Conservation (phyloP, 2,888 invertebrate genomes). For the Cloeon dipterum region DNA sequence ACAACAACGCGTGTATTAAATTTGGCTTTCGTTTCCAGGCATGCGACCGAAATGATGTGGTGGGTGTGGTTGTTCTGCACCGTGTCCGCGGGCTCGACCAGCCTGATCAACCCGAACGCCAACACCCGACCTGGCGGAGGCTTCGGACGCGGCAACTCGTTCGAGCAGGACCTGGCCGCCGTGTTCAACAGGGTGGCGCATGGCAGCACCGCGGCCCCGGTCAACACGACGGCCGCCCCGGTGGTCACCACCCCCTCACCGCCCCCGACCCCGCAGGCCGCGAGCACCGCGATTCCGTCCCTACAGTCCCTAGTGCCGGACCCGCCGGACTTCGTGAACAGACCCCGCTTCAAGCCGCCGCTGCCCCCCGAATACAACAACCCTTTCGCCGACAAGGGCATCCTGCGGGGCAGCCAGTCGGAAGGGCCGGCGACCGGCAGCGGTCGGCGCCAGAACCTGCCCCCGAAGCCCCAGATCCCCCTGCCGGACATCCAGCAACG, state of each 20-base stretch:
- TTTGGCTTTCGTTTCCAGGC: no score
- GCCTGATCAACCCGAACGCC: not conserved
- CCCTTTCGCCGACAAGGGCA: constrained; percentile 72
- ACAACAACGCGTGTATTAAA: no score
- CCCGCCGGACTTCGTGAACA: not conserved
- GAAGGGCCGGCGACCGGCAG: constrained; percentile 16
- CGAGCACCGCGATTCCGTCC: constrained; percentile 19
- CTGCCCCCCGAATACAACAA: constrained; percentile 62
- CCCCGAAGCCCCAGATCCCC: constrained; percentile 43
- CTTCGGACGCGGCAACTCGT: not conserved
- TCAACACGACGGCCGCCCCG: constrained; percentile 16
- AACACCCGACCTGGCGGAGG: not conserved
- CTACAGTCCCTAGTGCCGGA: not conserved
- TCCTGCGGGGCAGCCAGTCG: constrained; percentile 45
- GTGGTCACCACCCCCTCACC: constrained; percentile 8
- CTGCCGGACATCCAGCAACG: constrained; percentile 48
- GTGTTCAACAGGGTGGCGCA: constrained; percentile 45
- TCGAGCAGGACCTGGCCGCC: constrained; percentile 40
- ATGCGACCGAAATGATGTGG: not conserved
- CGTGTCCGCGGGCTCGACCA: no score
- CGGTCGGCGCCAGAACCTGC: constrained; percentile 14
- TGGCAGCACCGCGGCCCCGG: constrained; percentile 30
- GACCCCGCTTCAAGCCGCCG: constrained; percentile 53
- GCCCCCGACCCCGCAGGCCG: constrained; percentile 19
- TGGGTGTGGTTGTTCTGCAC: not conserved